Conservation (phyloP, 2,888 invertebrate species). For the Congeria kusceri region DNA sequence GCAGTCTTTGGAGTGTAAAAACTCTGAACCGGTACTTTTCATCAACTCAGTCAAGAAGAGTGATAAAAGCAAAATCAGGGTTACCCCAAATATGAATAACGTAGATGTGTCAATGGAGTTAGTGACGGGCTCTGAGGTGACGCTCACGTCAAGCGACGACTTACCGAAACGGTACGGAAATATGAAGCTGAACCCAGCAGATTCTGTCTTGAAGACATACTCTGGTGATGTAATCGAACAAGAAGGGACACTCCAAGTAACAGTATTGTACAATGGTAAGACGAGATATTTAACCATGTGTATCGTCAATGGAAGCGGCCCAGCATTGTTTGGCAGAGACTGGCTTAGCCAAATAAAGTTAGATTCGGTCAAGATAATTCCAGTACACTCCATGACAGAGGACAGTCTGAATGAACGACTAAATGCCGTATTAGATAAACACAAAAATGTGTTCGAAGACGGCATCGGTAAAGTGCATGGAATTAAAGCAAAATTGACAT, state of each 20-base stretch:
- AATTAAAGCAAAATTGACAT: slow-evolving; percentile 42
- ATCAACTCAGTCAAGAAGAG: not conserved
- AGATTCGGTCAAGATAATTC: slow-evolving; percentile 16
- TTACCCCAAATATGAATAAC: slow-evolving; percentile 15
- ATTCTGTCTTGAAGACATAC: too few species aligned
- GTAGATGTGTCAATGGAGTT: slow-evolving; percentile 34
- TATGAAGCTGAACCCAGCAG: not conserved
- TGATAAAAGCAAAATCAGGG: not conserved
- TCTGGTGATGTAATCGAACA: not conserved
- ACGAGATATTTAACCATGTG: not conserved
- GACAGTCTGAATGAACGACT: slow-evolving; percentile 2
- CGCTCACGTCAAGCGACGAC: slow-evolving; percentile 15
- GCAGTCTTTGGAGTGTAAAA: not conserved
- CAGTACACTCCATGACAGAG: not conserved
- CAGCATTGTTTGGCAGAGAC: slow-evolving; percentile 28
- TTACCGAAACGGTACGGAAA: slow-evolving; percentile 20
- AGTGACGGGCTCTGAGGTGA: slow-evolving; percentile 44
- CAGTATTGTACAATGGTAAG: not conserved
- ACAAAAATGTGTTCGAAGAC: slow-evolving; percentile 18
- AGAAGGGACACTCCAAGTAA: not conserved
- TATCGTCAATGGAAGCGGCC: slow-evolving; percentile 20
- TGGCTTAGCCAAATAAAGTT: slow-evolving; percentile 38
- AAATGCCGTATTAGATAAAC: not conserved
- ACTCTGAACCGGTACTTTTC: not conserved
- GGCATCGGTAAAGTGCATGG: slow-evolving; percentile 34